Evolutionary conservation across 2,888 invertebrate genomes (phyloP).

Genomic region (Serrognathus titanus): DNA sequence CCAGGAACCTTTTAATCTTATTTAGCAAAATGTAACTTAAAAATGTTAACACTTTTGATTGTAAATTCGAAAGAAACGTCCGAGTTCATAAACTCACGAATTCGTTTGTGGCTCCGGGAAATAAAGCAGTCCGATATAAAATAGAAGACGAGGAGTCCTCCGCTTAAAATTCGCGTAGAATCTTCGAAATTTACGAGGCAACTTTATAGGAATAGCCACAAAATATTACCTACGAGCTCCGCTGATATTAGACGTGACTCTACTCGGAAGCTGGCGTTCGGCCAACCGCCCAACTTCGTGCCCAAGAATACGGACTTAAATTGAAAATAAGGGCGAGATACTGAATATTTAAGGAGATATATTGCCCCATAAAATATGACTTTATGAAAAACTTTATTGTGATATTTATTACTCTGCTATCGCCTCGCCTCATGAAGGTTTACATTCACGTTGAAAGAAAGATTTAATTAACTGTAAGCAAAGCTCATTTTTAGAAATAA

Average conservation of each 20-base stretch:
- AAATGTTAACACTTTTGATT: too few species aligned
- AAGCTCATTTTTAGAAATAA: too few species aligned
- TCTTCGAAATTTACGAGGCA: conserved; percentile 38
- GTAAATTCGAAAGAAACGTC: too few species aligned
- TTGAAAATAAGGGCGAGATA: conserved; percentile 41
- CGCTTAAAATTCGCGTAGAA: conserved; percentile 36
- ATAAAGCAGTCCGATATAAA: background rate
- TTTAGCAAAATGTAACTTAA: too few species aligned
- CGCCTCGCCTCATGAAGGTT: too few species aligned
- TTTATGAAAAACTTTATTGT: conserved; percentile 37
- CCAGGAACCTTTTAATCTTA: too few species aligned
- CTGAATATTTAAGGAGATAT: conserved; percentile 41
- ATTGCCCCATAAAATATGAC: conserved; percentile 37
- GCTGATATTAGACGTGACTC: conserved; percentile 43
- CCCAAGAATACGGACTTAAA: conserved; percentile 33
- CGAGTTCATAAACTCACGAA: too few species aligned
- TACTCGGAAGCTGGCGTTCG: conserved; percentile 32
- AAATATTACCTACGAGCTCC: conserved; percentile 37
- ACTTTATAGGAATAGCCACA: conserved; percentile 40
- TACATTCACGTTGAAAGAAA: too few species aligned
- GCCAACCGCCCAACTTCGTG: conserved; percentile 20
- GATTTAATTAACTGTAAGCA: too few species aligned
- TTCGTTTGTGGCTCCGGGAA: too few species aligned
- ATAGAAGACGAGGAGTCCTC: conserved; percentile 14
- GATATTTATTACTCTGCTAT: conserved; percentile 33